A percentile compares a stretch with the other conserved stretches of the same genome.
Conservation (phyloP, 2,797 vertebrate genomes). For the Sebastolobus alascanus region DNA sequence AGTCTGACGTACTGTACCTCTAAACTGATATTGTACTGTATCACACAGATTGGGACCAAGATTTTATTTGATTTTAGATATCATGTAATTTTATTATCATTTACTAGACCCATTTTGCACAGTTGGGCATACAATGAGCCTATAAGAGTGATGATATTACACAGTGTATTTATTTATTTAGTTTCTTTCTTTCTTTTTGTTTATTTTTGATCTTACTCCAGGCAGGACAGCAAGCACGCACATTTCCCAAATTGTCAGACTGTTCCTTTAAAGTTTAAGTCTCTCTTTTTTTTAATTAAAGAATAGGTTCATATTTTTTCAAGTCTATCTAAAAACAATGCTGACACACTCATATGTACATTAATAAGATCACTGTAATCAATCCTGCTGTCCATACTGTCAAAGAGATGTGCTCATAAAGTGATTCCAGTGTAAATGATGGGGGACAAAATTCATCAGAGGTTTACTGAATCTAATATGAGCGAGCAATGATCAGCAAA, state of each 20-base stretch:
- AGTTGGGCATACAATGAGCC: not conserved
- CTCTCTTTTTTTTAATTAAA: not conserved
- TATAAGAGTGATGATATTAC: not conserved
- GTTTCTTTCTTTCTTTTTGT: not conserved
- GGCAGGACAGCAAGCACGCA: not conserved
- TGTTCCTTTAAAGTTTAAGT: not conserved
- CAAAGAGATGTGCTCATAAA: not conserved
- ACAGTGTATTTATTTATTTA: not conserved
- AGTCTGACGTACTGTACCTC: not conserved
- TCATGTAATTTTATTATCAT: not conserved
- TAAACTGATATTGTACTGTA: not conserved
- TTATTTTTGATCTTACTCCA: not conserved
- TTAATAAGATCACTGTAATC: not conserved
- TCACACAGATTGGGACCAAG: not conserved
- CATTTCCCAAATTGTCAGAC: not conserved
- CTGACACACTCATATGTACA: not conserved
- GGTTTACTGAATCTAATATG: not conserved
- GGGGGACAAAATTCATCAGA: not conserved
- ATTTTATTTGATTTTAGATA: not conserved
- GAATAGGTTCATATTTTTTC: not conserved
- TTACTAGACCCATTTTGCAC: not conserved
- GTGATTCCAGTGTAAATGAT: not conserved
- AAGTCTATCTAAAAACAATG: not conserved
- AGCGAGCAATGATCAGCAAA: too few relatives aligned
- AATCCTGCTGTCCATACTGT: not conserved